Evolutionary conservation across 2,797 vertebrate genomes (phyloP).

Genomic region (Esox masquinongy): DNA sequence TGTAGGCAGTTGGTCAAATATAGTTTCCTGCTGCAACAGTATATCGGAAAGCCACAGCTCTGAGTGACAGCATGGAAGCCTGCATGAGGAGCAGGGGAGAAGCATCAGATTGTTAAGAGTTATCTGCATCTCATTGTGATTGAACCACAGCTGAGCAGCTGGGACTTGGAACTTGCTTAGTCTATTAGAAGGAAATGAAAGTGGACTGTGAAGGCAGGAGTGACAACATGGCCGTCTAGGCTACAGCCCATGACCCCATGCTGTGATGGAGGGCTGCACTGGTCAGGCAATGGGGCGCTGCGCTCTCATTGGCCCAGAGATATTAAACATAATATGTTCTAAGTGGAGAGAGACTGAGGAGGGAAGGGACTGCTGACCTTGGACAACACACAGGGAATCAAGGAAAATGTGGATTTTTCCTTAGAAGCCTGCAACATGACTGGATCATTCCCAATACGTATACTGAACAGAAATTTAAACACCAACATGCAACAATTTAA

Average conservation of each 20-base stretch:
- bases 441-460: too few relatives aligned
- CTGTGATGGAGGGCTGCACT: slow-evolving; percentile 46
- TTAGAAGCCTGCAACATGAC: too few relatives aligned
- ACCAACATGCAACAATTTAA: too few relatives aligned
- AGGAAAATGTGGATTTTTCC: too few relatives aligned
- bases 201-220: slow-evolving; percentile 27
- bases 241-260: slow-evolving; percentile 41
- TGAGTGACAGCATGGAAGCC: neutral
- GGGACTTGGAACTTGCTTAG: slow-evolving; percentile 26
- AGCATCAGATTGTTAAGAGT: slow-evolving; percentile 6
- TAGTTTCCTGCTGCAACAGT: slow-evolving; percentile 54
- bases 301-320: slow-evolving; percentile 46
- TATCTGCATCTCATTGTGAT: slow-evolving; percentile 32
- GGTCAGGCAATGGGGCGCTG: slow-evolving; percentile 51
- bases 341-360: neutral
- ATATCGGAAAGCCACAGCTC: slow-evolving; percentile 19
- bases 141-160: slow-evolving; percentile 36
- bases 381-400: too few relatives aligned
- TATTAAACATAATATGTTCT: slow-evolving; percentile 32
- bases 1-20: slow-evolving; percentile 45
- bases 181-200: slow-evolving; percentile 55
- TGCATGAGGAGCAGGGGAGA: slow-evolving; percentile 27
- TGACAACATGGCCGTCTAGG: slow-evolving; percentile 43
- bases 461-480: too few relatives aligned
- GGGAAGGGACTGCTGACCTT: too few relatives aligned